A percentile compares a stretch with the other conserved stretches of the same genome.
Evolutionary conservation across 2,797 vertebrate species (phyloP).

Genomic region (Centroberyx gerrardi): DNA sequence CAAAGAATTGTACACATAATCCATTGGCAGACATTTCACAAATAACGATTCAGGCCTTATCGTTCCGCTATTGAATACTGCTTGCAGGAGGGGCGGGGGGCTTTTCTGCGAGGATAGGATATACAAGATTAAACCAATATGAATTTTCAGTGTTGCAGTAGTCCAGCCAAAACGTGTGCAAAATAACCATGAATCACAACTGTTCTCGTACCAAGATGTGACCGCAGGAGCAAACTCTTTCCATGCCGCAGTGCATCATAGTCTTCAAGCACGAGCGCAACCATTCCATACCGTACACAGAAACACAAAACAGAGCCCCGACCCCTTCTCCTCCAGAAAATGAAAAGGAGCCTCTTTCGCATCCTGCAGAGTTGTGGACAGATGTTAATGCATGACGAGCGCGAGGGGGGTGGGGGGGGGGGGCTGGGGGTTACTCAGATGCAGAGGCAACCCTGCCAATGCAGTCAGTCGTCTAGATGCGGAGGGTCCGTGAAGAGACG

Average conservation of each 20-base stretch:
- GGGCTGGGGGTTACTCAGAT: conserved; percentile 3
- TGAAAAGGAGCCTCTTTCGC: conserved; percentile 34
- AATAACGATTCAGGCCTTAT: conserved; percentile 32
- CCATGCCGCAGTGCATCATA: conserved; percentile 70
- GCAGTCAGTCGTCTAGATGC: conserved; percentile 37
- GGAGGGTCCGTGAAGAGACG: conserved; percentile 63
- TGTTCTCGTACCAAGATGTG: conserved; percentile 72
- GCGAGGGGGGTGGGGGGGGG: too few species aligned
- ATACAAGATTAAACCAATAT: conserved; percentile 68
- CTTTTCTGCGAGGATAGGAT: conserved; percentile 27
- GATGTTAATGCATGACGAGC: conserved; percentile 66
- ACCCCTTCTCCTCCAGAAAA: conserved; percentile 6
- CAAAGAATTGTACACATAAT: conserved; percentile 32
- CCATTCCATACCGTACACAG: conserved; percentile 52
- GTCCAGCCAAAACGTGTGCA: conserved; percentile 74
- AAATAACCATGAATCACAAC: conserved; percentile 79
- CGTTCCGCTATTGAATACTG: conserved; percentile 36
- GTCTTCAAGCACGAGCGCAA: conserved; percentile 48
- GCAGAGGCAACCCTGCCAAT: conserved; percentile 46
- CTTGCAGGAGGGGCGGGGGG: conserved; percentile 2
- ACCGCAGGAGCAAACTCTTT: conserved; percentile 79
- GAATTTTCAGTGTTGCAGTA: conserved; percentile 59
- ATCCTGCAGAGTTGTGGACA: conserved; percentile 58
- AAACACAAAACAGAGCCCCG: conserved; percentile 53
- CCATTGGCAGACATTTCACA: conserved; percentile 17